Percentiles rank a stretch among this genome's conserved stretches.
These are phyloP conservation scores for Enteromius paludinosus DNA, from an alignment of 2,797 vertebrate species.

Conservation along the genomic window DNA sequence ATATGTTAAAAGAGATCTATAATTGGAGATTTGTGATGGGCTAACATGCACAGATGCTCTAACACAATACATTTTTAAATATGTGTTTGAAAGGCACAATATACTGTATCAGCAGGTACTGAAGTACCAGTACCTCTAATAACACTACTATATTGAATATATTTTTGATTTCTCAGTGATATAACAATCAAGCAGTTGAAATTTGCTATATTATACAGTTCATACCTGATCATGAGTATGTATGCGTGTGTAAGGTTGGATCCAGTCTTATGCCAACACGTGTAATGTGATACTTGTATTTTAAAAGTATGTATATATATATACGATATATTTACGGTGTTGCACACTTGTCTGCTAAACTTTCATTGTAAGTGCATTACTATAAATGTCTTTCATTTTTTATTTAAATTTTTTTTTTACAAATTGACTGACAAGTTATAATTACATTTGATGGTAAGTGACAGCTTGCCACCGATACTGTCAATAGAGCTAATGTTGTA, in stretches of 20 bases:
- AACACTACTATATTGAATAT: background rate
- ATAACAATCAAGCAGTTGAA: background rate
- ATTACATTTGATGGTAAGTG: slow-evolving; percentile 18
- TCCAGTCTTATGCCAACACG: background rate
- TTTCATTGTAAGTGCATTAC: slow-evolving; percentile 57
- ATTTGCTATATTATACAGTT: background rate
- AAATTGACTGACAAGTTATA: slow-evolving; percentile 14
- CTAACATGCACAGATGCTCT: background rate
- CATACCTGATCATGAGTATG: background rate
- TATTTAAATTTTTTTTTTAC: slow-evolving; percentile 2
- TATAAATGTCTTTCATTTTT: slow-evolving; percentile 60
- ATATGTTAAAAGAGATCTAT: too few relatives aligned
- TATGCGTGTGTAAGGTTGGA: background rate
- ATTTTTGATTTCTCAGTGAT: background rate
- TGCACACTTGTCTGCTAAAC: background rate
- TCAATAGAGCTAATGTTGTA: slow-evolving; percentile 4
- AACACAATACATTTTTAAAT: background rate
- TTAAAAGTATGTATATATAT: background rate
- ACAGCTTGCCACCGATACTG: slow-evolving; percentile 19
- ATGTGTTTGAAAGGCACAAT: background rate
- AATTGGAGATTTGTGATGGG: background rate
- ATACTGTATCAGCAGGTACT: background rate
- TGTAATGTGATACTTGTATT: background rate
- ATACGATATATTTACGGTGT: background rate
- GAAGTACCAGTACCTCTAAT: background rate